Evolutionary conservation across 2,113 vertebrate species (phyloP).

Genomic region (Chloropsis hardwickii): DNA sequence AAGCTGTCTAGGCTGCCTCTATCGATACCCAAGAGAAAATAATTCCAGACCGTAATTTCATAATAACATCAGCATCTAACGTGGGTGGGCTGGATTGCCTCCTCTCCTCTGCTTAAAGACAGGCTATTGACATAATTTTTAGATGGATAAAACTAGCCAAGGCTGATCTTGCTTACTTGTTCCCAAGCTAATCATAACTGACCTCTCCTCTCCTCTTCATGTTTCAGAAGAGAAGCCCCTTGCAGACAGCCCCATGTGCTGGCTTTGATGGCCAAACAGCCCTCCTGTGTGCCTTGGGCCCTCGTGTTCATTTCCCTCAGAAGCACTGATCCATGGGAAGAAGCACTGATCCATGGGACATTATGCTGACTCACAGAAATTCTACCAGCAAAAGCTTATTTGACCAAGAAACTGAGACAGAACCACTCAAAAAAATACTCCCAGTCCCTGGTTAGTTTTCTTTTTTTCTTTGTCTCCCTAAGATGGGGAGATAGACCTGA

Average conservation of each 20-base stretch:
- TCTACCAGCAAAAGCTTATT: background rate
- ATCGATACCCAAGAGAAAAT: background rate
- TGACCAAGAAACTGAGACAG: background rate
- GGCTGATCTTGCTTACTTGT: background rate
- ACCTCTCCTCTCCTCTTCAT: background rate
- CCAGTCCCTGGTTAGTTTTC: rapidly evolving
- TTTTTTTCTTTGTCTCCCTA: background rate
- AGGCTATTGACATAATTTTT: background rate
- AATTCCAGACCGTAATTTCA: background rate
- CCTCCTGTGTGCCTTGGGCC: background rate
- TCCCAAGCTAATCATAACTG: background rate
- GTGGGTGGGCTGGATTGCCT: background rate
- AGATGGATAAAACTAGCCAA: constrained; percentile 9
- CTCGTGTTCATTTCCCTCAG: background rate
- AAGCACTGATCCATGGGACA: background rate
- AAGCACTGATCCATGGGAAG: background rate
- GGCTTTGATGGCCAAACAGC: background rate
- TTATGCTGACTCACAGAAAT: background rate
- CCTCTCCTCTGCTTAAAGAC: background rate
- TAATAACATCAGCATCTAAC: background rate
- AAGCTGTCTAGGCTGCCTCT: background rate
- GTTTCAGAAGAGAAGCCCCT: background rate
- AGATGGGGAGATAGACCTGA: background rate
- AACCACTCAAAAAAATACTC: background rate
- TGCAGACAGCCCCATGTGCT: background rate